These are phyloP conservation scores for Crioceris asparagi DNA, from an alignment of 2,888 invertebrate species.

Conservation along the genomic window DNA sequence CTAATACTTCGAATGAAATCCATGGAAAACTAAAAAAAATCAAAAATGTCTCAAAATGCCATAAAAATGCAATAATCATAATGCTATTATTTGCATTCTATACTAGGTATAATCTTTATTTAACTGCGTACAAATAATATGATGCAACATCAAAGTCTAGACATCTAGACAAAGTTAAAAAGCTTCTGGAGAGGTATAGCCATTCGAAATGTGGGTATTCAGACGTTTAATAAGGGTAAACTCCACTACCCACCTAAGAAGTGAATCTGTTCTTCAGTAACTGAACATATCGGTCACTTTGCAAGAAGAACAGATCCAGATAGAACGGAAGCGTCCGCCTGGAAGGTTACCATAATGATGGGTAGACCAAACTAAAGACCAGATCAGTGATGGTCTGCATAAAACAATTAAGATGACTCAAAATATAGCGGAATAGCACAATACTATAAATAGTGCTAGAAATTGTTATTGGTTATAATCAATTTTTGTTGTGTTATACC, in stretches of 20 bases:
- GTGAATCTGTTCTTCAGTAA: neutral
- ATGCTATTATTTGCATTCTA: too few species aligned
- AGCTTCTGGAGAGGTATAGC: neutral
- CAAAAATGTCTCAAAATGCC: too few species aligned
- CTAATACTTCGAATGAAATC: too few species aligned
- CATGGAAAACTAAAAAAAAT: too few species aligned
- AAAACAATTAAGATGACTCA: neutral
- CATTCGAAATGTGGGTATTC: neutral
- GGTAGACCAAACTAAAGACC: neutral
- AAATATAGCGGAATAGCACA: neutral
- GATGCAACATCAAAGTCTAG: too few species aligned
- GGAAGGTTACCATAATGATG: neutral
- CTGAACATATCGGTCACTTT: neutral
- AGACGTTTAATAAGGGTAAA: neutral
- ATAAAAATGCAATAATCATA: too few species aligned
- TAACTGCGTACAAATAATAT: too few species aligned
- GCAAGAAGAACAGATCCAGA: neutral
- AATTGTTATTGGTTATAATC: too few species aligned
- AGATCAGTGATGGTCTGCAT: neutral
- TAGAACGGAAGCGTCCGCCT: neutral
- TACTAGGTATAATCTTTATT: too few species aligned
- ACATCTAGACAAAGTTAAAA: neutral
- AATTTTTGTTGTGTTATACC: too few species aligned
- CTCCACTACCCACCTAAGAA: neutral
- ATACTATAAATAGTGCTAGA: too few species aligned